Evolutionary conservation across 2,113 vertebrate species (phyloP).

Genomic region (Nothobranchius kuhntae): DNA sequence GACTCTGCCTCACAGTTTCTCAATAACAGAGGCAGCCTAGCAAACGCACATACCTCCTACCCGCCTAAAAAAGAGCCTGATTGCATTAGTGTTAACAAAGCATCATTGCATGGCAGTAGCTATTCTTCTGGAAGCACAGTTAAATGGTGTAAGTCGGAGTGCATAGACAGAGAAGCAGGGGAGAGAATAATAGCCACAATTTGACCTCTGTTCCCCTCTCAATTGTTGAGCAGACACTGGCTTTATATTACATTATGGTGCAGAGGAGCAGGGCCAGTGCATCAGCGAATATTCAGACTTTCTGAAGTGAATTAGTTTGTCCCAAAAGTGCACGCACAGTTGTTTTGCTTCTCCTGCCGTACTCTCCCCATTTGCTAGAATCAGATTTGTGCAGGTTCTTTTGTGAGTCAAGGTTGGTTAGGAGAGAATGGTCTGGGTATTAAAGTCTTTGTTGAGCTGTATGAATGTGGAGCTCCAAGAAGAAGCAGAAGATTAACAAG

Average conservation of each 20-base stretch:
- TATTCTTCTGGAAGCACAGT: conserved; percentile 67
- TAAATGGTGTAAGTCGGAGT: conserved; percentile 65
- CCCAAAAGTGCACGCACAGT: conserved; percentile 72
- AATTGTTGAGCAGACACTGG: conserved; percentile 73
- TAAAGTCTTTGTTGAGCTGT: conserved; percentile 53
- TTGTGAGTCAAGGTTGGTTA: conserved; percentile 61
- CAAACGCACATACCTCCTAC: conserved; percentile 54
- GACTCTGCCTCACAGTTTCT: conserved; percentile 53
- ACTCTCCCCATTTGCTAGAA: conserved; percentile 61
- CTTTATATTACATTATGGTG: conserved; percentile 71
- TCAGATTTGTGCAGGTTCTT: conserved; percentile 71
- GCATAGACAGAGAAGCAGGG: conserved; percentile 51
- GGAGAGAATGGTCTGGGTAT: conserved; percentile 58
- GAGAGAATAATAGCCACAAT: conserved; percentile 71
- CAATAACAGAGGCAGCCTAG: conserved; percentile 45
- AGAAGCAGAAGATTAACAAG: conserved; percentile 61
- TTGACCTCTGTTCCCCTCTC: conserved; percentile 67
- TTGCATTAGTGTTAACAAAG: conserved; percentile 86
- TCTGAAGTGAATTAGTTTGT: conserved; percentile 76
- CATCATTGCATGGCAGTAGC: conserved; percentile 57
- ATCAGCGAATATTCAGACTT: conserved; percentile 76
- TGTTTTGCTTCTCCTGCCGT: conserved; percentile 66
- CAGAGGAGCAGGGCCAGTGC: conserved; percentile 60
- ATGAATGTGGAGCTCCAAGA: conserved; percentile 45
- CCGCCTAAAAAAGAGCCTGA: conserved; percentile 72